Evolutionary conservation across 2,888 invertebrate species (phyloP), one percentile per base, ranked within the genome.

Genomic region (Andrena praecox): DNA sequence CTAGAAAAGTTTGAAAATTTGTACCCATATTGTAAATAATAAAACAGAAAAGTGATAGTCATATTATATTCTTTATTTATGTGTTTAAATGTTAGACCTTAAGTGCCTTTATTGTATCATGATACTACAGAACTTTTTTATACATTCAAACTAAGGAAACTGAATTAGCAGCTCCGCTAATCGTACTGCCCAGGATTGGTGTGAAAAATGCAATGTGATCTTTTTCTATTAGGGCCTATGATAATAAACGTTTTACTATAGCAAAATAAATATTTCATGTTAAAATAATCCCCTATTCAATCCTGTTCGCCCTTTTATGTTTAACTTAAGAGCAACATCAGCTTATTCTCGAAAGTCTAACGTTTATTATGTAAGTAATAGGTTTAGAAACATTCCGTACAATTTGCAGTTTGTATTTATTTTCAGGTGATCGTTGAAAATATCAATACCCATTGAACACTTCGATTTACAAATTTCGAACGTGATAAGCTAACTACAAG

Each of bases 31-130:
- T 87, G 81, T 87, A 87, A 82, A 87, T 87, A 87, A 87, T 87
- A 87, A 85, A 56, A 77, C 42, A 64, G 69, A 79, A 82, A 76
- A 77, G 80, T 77, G 77, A 86, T 86, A 74, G 72, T 82, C 70
- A 66, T 74, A 56, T 87, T 74, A 67, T 59, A 78, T 71, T 74
- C 29, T 84, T 87, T 79, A 85, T 87, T 85, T 87, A 82, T 85
- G 48, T 80, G 31, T 66, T 72, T 81, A 77, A 78, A 75, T 80
- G 75, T 74, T 83, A 87, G 79, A 87, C 80, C 83, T 89, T 87
- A 87, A 89, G 89, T 89, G 88, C 89, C 88, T 89, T 89, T 72
- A 85, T 81, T 86, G 78, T 84, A 88, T 88, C 77, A 69, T 8
- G 54, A 70, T 83, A 76, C 70, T 80, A 73, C 64, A 76, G 48